Evolutionary conservation across 2,113 vertebrate genomes (phyloP).

Genomic region (Balaenoptera acutorostrata): DNA sequence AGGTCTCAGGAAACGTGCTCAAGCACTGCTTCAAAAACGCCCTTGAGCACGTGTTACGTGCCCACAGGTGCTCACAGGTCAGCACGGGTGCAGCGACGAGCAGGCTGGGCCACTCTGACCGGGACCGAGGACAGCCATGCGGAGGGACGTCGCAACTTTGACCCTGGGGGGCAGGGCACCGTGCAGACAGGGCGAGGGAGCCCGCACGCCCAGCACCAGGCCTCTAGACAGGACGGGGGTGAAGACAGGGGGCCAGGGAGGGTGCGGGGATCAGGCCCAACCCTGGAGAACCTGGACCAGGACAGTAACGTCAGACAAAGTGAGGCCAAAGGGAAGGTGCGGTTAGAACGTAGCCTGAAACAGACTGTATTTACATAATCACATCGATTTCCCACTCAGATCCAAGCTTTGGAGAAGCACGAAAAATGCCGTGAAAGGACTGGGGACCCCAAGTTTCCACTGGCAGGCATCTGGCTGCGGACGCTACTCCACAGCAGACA

Average conservation of each 20-base stretch:
- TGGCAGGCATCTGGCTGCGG: background rate
- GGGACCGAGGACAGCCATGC: background rate
- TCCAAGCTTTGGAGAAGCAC: background rate
- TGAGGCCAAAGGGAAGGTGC: background rate
- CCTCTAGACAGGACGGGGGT: background rate
- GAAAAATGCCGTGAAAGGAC: background rate
- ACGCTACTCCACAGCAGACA: background rate
- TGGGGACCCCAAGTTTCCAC: background rate
- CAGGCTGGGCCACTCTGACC: background rate
- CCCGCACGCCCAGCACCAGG: background rate
- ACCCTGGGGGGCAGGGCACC: background rate
- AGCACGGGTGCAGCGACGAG: background rate
- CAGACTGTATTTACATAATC: background rate
- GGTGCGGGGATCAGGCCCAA: background rate
- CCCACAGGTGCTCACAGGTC: fast-evolving
- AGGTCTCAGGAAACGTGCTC: background rate
- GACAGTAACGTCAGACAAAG: background rate
- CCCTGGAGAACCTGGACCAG: background rate
- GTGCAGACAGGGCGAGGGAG: background rate
- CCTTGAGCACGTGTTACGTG: fast-evolving
- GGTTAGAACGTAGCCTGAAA: fast-evolving
- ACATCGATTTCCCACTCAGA: background rate
- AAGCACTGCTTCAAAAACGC: fast-evolving
- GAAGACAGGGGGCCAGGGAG: background rate
- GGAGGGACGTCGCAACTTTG: background rate